A percentile compares a stretch with the other conserved stretches of the same genome.
phyloP scores from a whole-genome alignment of 2,113 vertebrate species.

The Ameiurus melas region DNA sequence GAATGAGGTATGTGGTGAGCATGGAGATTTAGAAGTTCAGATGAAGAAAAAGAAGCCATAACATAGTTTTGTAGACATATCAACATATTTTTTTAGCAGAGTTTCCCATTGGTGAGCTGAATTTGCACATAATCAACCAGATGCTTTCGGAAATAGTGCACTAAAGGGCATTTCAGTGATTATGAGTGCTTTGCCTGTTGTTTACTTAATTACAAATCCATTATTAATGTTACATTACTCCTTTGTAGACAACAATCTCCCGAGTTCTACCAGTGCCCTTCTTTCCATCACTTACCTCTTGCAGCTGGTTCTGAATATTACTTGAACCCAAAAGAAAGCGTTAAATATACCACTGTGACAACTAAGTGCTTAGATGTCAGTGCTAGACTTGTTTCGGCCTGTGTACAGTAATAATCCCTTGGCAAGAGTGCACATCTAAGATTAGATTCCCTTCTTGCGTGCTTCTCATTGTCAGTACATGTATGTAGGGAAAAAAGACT shows the following conservation, averaged over 20 bases:
- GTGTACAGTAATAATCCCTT: conserved; percentile 7
- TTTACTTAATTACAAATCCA: conserved; percentile 1
- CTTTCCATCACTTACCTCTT: conserved; percentile 14
- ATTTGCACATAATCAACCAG: conserved; percentile 38
- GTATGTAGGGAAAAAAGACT: not conserved
- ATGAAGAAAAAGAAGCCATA: conserved; percentile 53
- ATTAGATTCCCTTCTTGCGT: not conserved
- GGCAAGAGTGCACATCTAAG: conserved; percentile 2
- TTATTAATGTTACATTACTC: not conserved
- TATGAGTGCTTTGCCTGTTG: conserved; percentile 22
- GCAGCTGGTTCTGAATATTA: conserved; percentile 29
- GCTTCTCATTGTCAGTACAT: conserved; percentile 2
- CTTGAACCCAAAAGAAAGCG: conserved; percentile 23
- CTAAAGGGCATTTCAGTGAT: conserved; percentile 39
- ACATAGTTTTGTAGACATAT: conserved; percentile 49
- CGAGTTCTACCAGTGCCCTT: not conserved
- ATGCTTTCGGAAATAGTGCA: conserved; percentile 38
- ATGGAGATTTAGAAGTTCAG: not conserved
- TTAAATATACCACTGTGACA: conserved; percentile 26
- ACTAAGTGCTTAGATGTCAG: conserved; percentile 24
- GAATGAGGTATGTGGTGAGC: conserved; percentile 1
- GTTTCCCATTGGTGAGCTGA: conserved; percentile 28
- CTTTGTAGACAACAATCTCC: not conserved
- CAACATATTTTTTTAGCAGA: conserved; percentile 33
- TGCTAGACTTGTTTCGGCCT: conserved; percentile 32